Percentiles rank a stretch among this genome's conserved stretches.
phyloP scores from a whole-genome alignment of 1,140 invertebrate species.

The Drosophila truncata region DNA sequence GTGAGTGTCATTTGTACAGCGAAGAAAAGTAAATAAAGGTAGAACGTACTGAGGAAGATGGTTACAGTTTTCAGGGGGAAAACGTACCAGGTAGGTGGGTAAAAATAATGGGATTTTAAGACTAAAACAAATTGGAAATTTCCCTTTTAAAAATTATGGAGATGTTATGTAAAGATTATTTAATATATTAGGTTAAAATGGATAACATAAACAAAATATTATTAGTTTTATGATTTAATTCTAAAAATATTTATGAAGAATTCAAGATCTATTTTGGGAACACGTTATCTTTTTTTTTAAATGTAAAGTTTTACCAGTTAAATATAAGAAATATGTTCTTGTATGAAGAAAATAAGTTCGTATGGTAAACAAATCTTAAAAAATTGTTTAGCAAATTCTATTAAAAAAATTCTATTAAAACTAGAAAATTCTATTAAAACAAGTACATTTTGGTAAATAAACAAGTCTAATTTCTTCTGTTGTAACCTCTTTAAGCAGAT shows the following conservation, averaged over 20 bases:
- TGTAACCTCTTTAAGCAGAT: no score
- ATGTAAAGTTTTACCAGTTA: no score
- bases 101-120: background rate
- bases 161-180: background rate
- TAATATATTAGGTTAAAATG: rapidly evolving
- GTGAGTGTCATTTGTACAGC: slow-evolving; percentile 7
- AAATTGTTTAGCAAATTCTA: no score
- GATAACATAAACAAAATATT: background rate
- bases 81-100: background rate
- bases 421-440: no score
- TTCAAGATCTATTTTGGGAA: background rate
- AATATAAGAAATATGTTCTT: no score
- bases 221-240: background rate
- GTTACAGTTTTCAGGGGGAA: no score
- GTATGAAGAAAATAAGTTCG: no score
- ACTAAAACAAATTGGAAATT: background rate
- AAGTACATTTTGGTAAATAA: no score
- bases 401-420: no score
- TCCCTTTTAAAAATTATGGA: background rate
- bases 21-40: slow-evolving; percentile 5
- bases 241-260: background rate
- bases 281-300: no score
- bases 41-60: background rate
- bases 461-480: no score
- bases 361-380: no score